Evolutionary conservation across 30 jellyfish, hydroid and myxozoan genomes (phyloP), one percentile per base, ranked within the genome.

Genomic region (Euphysa ruthae): DNA sequence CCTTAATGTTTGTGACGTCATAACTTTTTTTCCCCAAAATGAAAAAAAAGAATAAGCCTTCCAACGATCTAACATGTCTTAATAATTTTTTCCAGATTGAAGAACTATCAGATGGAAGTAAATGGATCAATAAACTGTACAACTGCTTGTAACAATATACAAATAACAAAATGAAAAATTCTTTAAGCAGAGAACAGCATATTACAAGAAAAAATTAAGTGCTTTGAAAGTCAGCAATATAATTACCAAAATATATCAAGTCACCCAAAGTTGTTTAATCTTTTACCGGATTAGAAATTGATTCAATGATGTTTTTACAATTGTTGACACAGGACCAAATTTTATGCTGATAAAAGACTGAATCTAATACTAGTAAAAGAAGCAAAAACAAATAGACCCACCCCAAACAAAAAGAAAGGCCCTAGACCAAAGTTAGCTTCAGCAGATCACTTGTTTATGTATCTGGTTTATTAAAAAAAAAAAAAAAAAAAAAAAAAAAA

Each of bases 341-440:
- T 60, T 56, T 28, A 15, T 26, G 22, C 23, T 50, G 26, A 16
- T 27, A 23, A 72, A 58, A 42, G 16, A 28, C 28, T 74, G 87
- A 63, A 23, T 18, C 32, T 12, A n/a, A 20, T 5, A 32, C 1
- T n/a, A 42, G 29, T 13, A 26, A 52, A 71, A 42, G 18, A n/a
- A n/a, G n/a, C 16, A 20, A 42, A 27, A 60, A 57, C 4, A 58
- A 56, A 42, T 32, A 57, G 23, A 30, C 25, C 21, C 19, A 52
- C 19, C 27, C 26, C 28, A 23, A 21, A 8, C 15, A 25, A n/a
- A 64, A 64, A 64, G 35, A 69, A 43, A 34, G 80, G 89, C 26
- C 89, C 91, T 33, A 68, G 43, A 75, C 89, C 71, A 35, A 75
- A 75, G 63, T 13, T 16, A 58, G 19, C n/a, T 0, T 15, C 72